A percentile compares a stretch with the other conserved stretches of the same genome.
Evolutionary conservation across 2,113 vertebrate species (phyloP).

Genomic region (Lophius piscatorius): DNA sequence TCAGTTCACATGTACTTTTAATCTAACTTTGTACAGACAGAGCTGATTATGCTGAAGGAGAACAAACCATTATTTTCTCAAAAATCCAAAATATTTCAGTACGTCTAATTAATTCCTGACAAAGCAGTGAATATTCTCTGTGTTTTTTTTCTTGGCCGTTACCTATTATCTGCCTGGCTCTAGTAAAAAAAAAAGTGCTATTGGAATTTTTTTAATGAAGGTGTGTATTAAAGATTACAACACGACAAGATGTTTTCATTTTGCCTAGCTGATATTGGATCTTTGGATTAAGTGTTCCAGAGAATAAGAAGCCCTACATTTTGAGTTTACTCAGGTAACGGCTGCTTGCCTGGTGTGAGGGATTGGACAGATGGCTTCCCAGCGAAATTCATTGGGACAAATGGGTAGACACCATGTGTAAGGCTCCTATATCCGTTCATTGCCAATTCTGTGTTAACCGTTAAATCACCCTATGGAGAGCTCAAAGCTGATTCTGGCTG

Average conservation of each 20-base stretch:
- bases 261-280: neutral
- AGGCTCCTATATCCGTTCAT: constrained; percentile 22
- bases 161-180: neutral
- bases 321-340: constrained; percentile 28
- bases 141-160: neutral
- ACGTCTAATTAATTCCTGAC: neutral
- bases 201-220: no score
- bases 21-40: no score
- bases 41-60: no score
- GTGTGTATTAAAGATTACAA: no score
- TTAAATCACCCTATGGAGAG: constrained; percentile 9
- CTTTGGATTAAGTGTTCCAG: neutral
- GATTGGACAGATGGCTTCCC: constrained; percentile 71
- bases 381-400: constrained; percentile 35
- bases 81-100: neutral
- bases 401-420: constrained; percentile 42
- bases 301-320: neutral
- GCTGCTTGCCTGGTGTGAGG: constrained; percentile 41
- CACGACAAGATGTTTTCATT: no score
- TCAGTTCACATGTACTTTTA: no score
- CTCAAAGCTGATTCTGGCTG: neutral
- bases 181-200: no score
- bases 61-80: neutral
- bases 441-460: constrained; percentile 29
- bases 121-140: neutral